Evolutionary conservation across 2,113 vertebrate species (phyloP).

Genomic region (Hypanus sabinus): DNA sequence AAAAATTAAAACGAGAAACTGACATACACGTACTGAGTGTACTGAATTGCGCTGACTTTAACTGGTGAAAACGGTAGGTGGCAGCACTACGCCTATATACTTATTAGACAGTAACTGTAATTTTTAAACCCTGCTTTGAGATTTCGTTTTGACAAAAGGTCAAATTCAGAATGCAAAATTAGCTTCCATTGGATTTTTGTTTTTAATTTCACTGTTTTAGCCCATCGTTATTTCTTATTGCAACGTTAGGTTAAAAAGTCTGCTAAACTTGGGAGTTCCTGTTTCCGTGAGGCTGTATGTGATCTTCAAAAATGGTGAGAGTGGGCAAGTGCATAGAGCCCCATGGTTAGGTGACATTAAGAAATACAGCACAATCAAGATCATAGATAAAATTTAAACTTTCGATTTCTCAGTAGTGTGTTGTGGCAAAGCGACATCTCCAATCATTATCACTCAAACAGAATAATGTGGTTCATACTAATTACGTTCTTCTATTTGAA

Average conservation of each 20-base stretch:
- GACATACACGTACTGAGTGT: slow-evolving; percentile 30
- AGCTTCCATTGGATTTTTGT: neutral
- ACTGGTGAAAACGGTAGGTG: slow-evolving; percentile 71
- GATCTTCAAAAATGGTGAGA: neutral
- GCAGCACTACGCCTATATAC: slow-evolving; percentile 72
- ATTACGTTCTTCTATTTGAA: neutral
- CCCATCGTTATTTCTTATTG: neutral
- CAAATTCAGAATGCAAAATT: neutral
- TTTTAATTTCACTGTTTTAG: neutral
- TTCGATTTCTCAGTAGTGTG: neutral
- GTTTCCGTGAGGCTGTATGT: neutral
- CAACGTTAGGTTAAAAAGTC: too few relatives aligned
- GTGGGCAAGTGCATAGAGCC: neutral
- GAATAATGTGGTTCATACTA: neutral
- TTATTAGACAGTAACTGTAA: neutral
- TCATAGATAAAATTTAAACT: neutral
- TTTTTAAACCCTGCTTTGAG: neutral
- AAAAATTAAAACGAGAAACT: neutral
- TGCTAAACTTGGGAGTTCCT: neutral
- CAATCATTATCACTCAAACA: neutral
- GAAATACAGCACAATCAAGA: neutral
- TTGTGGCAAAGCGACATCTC: neutral
- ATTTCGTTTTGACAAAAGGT: neutral
- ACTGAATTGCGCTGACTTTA: neutral
- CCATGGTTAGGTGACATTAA: neutral